Evolutionary conservation across 2,113 vertebrate species (phyloP), one percentile per base, ranked within the genome.

Genomic region (Tricholaema leucomelas): DNA sequence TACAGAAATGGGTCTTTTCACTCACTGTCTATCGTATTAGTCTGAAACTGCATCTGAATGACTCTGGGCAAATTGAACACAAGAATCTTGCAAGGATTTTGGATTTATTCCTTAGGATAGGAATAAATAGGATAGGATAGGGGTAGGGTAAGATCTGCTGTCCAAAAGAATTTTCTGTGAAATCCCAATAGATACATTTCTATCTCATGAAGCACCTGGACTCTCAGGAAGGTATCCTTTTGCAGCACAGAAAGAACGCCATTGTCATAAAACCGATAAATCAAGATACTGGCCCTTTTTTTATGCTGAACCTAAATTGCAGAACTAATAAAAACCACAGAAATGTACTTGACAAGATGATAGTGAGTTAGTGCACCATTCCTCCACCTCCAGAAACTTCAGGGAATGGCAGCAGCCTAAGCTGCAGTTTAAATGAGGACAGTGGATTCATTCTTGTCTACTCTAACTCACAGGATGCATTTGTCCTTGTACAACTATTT

Each of bases 81-180:
- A 72, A 52, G 38, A 64, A n/a, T 44, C 25, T 74, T 58, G 27
- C 27, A 60, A 50, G 60, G 15, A 38, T 42, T 78, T 84, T 24
- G 44, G 35, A 54, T 61, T 72, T 78, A 42, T 64, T 50, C 38
- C 35, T 67, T 42, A n/a, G 0, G 0, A 50, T 1, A 1, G n/a
- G n/a, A n/a, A n/a, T n/a, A n/a, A n/a, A n/a, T 42, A n/a, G 0
- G 0, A 50, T 42, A n/a, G 0, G 0, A 50, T 1, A 1, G n/a
- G n/a, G n/a, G n/a, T 1, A 1, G 38, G 28, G 24, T 67, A 56
- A 84, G 12, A 25, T n/a, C 9, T 44, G 38, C 54, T 18, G 4
- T 40, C 30, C 56, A 61, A 31, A 81, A 79, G 16, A 58, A 48
- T 36, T 73, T 16, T 8, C 36, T 19, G 33, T 76, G 31, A 81